Evolutionary conservation across 2,797 vertebrate species (phyloP).

Genomic region (Pseudotriccus pelzelni): DNA sequence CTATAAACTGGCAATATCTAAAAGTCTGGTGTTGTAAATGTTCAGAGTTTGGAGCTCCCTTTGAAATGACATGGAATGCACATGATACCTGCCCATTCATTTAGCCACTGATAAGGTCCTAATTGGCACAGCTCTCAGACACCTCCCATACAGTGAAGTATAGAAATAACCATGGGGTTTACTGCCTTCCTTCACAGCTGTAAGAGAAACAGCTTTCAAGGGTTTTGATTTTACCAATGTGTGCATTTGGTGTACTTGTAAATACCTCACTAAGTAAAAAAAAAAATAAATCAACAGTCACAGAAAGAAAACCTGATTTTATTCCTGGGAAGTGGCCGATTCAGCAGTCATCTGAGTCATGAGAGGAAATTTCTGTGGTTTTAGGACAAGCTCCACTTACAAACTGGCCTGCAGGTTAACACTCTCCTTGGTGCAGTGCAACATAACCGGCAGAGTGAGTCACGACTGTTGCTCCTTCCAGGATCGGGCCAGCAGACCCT

Average conservation of each 20-base stretch:
- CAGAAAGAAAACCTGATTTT: background rate
- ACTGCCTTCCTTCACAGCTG: background rate
- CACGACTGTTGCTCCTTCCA: background rate
- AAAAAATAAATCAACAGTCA: background rate
- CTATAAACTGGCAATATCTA: slow-evolving; percentile 23
- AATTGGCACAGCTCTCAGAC: slow-evolving; percentile 42
- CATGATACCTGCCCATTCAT: slow-evolving; percentile 41
- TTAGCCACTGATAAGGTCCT: slow-evolving; percentile 49
- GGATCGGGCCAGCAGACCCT: background rate
- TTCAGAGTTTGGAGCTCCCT: slow-evolving; percentile 17
- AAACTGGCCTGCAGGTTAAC: background rate
- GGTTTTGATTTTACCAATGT: background rate
- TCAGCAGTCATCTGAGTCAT: background rate
- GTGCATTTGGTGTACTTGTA: background rate
- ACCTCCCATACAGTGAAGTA: background rate
- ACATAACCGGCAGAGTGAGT: background rate
- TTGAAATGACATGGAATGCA: slow-evolving; percentile 50
- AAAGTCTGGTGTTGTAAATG: slow-evolving; percentile 14
- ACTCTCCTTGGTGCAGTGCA: background rate
- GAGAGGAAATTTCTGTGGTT: background rate
- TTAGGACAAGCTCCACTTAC: background rate
- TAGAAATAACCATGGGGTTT: background rate
- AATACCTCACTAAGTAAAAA: background rate
- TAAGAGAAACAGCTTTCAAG: background rate
- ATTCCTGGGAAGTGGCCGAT: background rate